Evolutionary conservation across 2,113 vertebrate genomes (phyloP), one percentile per base, ranked within the genome.

Genomic region (Datnioides undecimradiatus): DNA sequence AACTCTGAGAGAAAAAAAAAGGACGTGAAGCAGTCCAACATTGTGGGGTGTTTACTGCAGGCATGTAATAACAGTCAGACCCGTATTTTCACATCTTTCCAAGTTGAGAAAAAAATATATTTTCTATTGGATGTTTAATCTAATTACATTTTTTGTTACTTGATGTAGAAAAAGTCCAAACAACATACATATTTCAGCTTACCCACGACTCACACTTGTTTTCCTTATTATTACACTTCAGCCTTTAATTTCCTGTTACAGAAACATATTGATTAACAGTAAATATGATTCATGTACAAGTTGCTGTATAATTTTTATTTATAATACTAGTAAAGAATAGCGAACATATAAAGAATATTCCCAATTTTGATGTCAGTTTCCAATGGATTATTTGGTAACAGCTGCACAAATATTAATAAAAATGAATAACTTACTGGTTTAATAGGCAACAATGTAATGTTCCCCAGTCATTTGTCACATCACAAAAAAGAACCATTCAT

Each of bases 351-450:
- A n/a, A 13, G 40, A 23, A 33, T 54, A 33, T 73, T 67, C 3
- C 14, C 21, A 19, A 17, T 17, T 58, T 45, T 19, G 0, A 25
- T 13, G 6, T 33, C 7, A 67, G 14, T 29, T 52, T 60, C 16
- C 41, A 31, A 65, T 46, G 11, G 23, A 52, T 65, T 25, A 62
- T 73, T 80, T 82, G 3, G 55, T 62, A 46, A 62, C 3, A 73
- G 31, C 64, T 78, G 41, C 11, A 55, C 34, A 83, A 23, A 73
- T 1, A 21, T 23, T 7, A 40, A 19, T 36, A 41, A 11, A 73
- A 71, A 14, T 54, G 2, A 73, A 41, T 74, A 69, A 36, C 19
- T 77, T 33, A 70, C 59, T 17, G 33, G 60, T 87, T 11, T 62
- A 21, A 69, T 14, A 65, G 27, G 21, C 1, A 76, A 54, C 46